Percentiles rank a stretch among this genome's conserved stretches.
Conservation (phyloP, 2,888 invertebrate species). For the Drosophila koepferae region DNA sequence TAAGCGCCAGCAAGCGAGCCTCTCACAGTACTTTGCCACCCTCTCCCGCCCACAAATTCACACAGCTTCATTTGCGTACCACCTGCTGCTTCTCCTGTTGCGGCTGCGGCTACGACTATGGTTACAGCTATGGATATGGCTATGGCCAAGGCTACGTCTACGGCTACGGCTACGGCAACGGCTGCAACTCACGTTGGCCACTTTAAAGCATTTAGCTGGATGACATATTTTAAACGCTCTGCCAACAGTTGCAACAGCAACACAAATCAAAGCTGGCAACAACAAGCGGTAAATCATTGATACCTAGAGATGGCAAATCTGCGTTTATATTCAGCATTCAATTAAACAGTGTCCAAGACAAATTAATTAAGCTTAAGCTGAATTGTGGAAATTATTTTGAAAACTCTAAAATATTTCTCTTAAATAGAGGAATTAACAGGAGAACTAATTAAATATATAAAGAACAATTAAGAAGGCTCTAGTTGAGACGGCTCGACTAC, state of each 20-base stretch:
- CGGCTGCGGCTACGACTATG: constrained; percentile 12
- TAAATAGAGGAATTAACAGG: no score
- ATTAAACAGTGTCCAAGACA: not conserved
- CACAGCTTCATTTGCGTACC: constrained; percentile 49
- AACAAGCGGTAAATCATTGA: constrained; percentile 36
- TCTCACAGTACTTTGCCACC: constrained; percentile 10
- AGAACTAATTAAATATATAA: no score
- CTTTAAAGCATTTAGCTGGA: constrained; percentile 77
- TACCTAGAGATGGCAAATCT: constrained; percentile 33
- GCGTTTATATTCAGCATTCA: not conserved
- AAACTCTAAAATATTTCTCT: no score
- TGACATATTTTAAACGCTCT: constrained; percentile 79
- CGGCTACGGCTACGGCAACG: constrained; percentile 15
- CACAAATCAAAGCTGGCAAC: constrained; percentile 68
- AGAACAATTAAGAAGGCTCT: no score
- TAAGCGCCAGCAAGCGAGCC: constrained; percentile 58
- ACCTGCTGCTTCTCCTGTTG: constrained; percentile 45
- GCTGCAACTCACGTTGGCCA: constrained; percentile 70
- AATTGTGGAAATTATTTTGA: no score
- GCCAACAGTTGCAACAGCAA: constrained; percentile 70
- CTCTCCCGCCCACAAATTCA: not conserved
- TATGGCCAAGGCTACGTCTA: constrained; percentile 9
- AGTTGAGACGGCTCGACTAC: no score
- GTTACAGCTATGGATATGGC: constrained; percentile 17
- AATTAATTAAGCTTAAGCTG: not conserved